These are phyloP conservation scores for Phymanthus crucifer DNA, from an alignment of 92 coral and sea anemone species.

Conservation along the genomic window DNA sequence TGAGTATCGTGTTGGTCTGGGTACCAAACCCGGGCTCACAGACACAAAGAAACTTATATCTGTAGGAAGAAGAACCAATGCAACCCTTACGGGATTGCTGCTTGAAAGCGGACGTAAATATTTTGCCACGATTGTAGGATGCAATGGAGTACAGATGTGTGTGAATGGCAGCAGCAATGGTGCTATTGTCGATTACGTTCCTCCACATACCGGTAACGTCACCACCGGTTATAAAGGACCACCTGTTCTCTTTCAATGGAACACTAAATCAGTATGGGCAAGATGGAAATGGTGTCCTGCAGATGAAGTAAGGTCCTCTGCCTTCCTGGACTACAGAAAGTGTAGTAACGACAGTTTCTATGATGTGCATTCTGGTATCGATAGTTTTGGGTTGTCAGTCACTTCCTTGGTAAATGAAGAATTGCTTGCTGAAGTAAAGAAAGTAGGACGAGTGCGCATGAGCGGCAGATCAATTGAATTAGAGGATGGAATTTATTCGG, in stretches of 20 bases:
- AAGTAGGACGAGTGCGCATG: constrained; percentile 60
- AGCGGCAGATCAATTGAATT: constrained; percentile 62
- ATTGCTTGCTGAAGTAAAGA: constrained; percentile 41
- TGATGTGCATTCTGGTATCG: constrained; percentile 82
- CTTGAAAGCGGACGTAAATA: constrained; percentile 66
- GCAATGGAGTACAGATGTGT: constrained; percentile 81
- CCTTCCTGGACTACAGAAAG: neutral
- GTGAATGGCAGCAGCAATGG: constrained; percentile 83
- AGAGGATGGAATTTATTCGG: constrained; percentile 74
- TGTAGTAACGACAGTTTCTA: constrained; percentile 60
- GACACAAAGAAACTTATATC: constrained; percentile 44
- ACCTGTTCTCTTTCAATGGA: constrained; percentile 71
- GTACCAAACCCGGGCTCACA: constrained; percentile 61
- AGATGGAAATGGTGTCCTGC: constrained; percentile 87
- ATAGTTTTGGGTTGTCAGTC: constrained; percentile 69
- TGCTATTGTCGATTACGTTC: constrained; percentile 66
- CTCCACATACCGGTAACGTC: constrained; percentile 77
- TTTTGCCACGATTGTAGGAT: constrained; percentile 68
- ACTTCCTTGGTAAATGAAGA: constrained; percentile 47
- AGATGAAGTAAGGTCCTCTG: constrained; percentile 38
- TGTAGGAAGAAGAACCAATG: constrained; percentile 54
- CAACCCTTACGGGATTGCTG: constrained; percentile 46
- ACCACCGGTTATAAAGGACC: constrained; percentile 67
- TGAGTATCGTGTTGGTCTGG: constrained; percentile 70
- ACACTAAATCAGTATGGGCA: constrained; percentile 74